Conservation (phyloP, 2,888 invertebrate species). For the Noctua fimbriata region DNA sequence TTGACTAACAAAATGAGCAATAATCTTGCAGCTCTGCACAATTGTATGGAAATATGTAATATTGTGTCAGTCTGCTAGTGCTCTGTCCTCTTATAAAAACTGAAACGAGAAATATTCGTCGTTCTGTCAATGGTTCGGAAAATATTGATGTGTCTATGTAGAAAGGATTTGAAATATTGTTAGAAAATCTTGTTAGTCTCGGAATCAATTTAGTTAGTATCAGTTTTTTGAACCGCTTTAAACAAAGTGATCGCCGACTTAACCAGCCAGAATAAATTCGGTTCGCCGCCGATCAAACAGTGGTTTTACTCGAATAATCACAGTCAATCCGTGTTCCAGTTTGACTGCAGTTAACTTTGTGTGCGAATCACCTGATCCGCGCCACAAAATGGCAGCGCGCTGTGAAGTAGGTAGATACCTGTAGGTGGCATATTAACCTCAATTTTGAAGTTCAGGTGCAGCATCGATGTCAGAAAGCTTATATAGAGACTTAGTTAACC, state of each 20-base stretch:
- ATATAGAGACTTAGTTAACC: constrained; percentile 8
- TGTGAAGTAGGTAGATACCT: neutral
- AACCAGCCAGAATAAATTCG: constrained; percentile 4
- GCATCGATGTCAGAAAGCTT: constrained; percentile 2
- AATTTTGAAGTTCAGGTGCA: constrained; percentile 25
- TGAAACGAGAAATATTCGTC: neutral
- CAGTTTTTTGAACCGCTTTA: neutral
- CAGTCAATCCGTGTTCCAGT: constrained; percentile 25
- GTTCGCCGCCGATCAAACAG: constrained; percentile 26
- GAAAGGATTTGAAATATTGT: neutral
- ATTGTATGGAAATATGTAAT: neutral
- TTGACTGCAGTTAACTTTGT: constrained; percentile 34
- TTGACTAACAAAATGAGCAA: neutral
- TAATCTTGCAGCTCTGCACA: neutral
- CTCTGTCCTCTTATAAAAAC: neutral
- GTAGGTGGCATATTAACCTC: constrained; percentile 27
- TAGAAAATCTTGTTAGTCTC: neutral
- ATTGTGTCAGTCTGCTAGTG: neutral
- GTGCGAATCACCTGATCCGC: constrained; percentile 27
- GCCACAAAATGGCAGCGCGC: constrained; percentile 2
- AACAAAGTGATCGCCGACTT: neutral
- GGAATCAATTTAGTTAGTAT: neutral
- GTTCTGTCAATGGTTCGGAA: neutral
- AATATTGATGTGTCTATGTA: neutral
- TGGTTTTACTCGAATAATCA: constrained; percentile 42